These are phyloP conservation scores for Oxytorus armatus DNA, from an alignment of 2,888 invertebrate genomes.

Conservation along the genomic window DNA sequence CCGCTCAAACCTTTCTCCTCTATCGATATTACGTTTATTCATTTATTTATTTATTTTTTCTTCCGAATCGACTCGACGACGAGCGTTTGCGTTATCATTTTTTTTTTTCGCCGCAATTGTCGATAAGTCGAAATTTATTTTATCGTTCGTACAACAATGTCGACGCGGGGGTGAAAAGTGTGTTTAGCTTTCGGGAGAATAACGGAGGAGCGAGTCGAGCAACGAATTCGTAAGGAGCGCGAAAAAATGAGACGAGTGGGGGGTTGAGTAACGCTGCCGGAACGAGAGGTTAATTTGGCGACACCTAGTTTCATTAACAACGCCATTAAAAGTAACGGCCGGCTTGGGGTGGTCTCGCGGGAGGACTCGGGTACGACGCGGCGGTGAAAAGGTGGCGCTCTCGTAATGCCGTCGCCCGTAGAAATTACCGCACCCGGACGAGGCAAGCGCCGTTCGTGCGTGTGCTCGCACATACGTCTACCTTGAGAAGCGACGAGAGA, in stretches of 20 bases:
- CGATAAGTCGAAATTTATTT: background rate
- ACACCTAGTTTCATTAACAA: slow-evolving; percentile 84
- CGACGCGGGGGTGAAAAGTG: no score
- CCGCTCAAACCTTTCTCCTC: no score
- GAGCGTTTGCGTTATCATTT: no score
- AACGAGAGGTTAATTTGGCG: slow-evolving; percentile 84
- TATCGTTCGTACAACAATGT: no score
- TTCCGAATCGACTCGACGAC: no score
- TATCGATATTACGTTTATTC: no score
- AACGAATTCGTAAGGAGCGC: background rate
- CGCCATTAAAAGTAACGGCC: slow-evolving; percentile 84
- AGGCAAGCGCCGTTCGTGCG: background rate
- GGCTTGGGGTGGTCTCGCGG: slow-evolving; percentile 70
- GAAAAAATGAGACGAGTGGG: background rate
- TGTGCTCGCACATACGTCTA: background rate
- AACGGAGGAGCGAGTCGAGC: background rate
- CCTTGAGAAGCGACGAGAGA: slow-evolving; percentile 27
- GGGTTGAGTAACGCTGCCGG: slow-evolving; percentile 81
- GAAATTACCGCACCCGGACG: slow-evolving; percentile 18
- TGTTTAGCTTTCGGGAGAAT: no score
- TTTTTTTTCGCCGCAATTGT: background rate
- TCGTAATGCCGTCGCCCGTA: slow-evolving; percentile 48
- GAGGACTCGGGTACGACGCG: slow-evolving; percentile 71
- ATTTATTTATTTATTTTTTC: no score
- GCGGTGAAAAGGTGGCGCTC: slow-evolving; percentile 72